Conservation (phyloP, 2,888 invertebrate genomes). For the Phragmatobia fuliginosa region DNA sequence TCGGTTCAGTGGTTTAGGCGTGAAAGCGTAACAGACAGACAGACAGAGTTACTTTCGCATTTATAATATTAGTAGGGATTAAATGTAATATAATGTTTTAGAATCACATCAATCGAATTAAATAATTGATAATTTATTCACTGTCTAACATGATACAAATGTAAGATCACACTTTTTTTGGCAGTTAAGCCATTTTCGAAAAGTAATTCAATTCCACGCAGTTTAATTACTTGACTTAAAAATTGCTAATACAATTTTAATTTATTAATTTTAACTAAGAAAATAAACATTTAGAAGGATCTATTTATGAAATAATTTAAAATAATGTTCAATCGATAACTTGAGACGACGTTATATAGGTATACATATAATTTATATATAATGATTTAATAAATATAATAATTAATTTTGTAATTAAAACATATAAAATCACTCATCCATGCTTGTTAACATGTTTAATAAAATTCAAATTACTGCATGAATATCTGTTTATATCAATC, state of each 20-base stretch:
- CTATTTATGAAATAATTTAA: too few species aligned
- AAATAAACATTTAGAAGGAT: too few species aligned
- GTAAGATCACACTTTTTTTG: background rate
- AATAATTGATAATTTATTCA: background rate
- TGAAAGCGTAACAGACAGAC: too few species aligned
- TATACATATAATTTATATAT: background rate
- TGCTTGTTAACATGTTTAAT: conserved; percentile 38
- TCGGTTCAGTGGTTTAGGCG: too few species aligned
- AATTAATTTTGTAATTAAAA: conserved; percentile 3
- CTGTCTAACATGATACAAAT: background rate
- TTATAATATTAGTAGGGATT: too few species aligned
- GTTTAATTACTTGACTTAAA: too few species aligned
- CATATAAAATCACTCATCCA: conserved; percentile 24
- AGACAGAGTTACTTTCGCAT: too few species aligned
- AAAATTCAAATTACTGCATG: conserved; percentile 45
- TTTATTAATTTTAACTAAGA: too few species aligned
- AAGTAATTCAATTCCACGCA: background rate
- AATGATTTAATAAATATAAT: conserved; percentile 3
- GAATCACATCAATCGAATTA: background rate
- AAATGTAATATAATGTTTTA: background rate
- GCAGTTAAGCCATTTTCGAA: background rate
- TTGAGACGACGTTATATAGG: too few species aligned
- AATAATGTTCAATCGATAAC: too few species aligned
- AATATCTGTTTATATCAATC: conserved; percentile 41
- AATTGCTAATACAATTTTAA: too few species aligned